Evolutionary conservation across 2,113 vertebrate species (phyloP).

Genomic region (Sylvietta virens): DNA sequence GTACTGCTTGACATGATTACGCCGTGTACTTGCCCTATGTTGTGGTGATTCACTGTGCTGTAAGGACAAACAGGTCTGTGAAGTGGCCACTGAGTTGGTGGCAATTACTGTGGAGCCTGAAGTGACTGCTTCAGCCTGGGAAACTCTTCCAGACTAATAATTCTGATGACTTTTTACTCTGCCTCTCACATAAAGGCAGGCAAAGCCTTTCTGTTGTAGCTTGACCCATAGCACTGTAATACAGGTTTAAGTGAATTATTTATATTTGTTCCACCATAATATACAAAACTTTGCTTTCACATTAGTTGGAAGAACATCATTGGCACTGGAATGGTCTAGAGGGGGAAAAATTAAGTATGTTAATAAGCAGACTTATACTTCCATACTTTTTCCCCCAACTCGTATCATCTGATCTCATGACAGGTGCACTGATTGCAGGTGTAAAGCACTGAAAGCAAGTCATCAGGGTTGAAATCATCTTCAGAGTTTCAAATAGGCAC

Average conservation of each 20-base stretch:
- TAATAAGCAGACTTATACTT: not conserved
- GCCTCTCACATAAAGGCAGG: not conserved
- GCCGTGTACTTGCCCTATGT: accelerated
- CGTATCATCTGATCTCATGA: not conserved
- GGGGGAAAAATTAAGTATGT: not conserved
- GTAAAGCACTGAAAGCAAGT: not conserved
- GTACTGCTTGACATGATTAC: not conserved
- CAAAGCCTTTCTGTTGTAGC: not conserved
- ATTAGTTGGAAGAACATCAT: not conserved
- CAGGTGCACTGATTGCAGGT: not conserved
- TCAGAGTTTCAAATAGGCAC: not conserved
- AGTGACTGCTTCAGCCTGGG: not conserved
- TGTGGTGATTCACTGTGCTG: not conserved
- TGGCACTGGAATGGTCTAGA: not conserved
- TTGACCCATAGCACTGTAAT: not conserved
- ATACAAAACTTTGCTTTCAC: not conserved
- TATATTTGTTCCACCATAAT: not conserved
- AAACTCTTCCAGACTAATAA: not conserved
- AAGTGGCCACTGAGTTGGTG: not conserved
- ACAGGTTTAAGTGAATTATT: accelerated
- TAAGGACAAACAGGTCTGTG: not conserved
- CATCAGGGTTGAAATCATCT: not conserved
- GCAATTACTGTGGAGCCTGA: not conserved
- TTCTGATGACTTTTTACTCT: not conserved
- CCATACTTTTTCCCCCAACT: accelerated